A percentile compares a stretch with the other conserved stretches of the same genome.
These are phyloP conservation scores for Synaphobranchus kaupii DNA, from an alignment of 2,797 vertebrate genomes.

Conservation along the genomic window DNA sequence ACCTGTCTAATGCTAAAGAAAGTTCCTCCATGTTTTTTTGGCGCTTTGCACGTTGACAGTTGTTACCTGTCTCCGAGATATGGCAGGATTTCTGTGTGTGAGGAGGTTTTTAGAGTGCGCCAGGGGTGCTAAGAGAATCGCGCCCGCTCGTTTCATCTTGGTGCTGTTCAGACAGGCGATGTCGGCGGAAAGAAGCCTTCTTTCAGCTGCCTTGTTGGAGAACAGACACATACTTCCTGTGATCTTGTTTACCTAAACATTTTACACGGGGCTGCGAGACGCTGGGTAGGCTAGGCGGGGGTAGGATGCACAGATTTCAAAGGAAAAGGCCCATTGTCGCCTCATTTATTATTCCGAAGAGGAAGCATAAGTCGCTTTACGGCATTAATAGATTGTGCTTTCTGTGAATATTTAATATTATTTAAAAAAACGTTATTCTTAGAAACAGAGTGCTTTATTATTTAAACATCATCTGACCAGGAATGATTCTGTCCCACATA, in stretches of 20 bases:
- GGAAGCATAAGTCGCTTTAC: neutral
- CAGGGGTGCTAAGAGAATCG: neutral
- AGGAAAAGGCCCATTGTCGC: neutral
- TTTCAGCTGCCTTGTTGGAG: neutral
- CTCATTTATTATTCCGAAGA: neutral
- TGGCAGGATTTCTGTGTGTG: neutral
- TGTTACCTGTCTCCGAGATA: neutral
- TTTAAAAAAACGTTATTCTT: neutral
- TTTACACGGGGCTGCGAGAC: neutral
- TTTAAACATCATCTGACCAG: neutral
- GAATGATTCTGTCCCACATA: neutral
- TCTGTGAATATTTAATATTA: neutral
- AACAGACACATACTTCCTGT: neutral
- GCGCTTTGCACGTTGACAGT: neutral
- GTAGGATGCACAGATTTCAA: neutral
- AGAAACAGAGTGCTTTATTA: neutral
- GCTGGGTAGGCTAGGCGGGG: neutral
- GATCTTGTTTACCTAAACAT: conserved; percentile 1
- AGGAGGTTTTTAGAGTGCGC: neutral
- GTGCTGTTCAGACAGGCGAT: neutral
- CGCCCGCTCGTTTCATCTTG: neutral
- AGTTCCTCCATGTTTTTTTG: neutral
- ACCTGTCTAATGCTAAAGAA: neutral
- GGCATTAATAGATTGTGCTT: neutral
- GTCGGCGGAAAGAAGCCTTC: neutral